phyloP scores from a whole-genome alignment of 2,113 vertebrate genomes.

The Cercocebus atys region DNA sequence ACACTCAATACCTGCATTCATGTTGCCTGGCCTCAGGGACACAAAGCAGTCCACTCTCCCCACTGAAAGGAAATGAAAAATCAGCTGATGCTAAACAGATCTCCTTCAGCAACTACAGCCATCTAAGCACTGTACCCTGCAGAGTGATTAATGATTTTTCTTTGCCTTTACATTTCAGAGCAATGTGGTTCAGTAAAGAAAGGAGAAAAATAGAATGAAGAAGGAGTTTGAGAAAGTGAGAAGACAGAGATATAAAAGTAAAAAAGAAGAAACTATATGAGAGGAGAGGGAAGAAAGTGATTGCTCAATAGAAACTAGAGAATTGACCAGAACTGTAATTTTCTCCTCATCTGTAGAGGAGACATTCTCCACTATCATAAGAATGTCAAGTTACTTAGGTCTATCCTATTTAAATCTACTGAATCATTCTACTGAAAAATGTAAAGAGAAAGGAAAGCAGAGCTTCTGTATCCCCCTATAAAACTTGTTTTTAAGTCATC shows the following conservation, averaged over 20 bases:
- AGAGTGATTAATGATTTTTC: slow-evolving; percentile 86
- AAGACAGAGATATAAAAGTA: background rate
- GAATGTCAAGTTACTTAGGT: background rate
- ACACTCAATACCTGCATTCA: slow-evolving; percentile 84
- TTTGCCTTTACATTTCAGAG: slow-evolving; percentile 80
- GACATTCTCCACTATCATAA: background rate
- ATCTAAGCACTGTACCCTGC: slow-evolving; percentile 84
- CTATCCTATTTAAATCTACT: background rate
- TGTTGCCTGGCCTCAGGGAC: slow-evolving; percentile 80
- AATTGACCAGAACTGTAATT: background rate
- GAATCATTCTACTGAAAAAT: background rate
- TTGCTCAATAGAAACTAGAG: background rate
- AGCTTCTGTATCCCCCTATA: background rate
- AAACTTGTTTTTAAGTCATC: background rate
- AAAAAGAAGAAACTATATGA: background rate
- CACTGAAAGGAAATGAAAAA: slow-evolving; percentile 88
- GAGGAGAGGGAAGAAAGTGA: background rate
- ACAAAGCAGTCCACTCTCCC: slow-evolving; percentile 83
- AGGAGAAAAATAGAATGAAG: slow-evolving; percentile 63
- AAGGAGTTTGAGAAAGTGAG: slow-evolving; percentile 42
- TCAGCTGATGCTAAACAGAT: slow-evolving; percentile 86
- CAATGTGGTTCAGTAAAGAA: slow-evolving; percentile 31
- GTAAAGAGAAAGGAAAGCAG: background rate
- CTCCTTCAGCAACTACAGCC: slow-evolving; percentile 81
- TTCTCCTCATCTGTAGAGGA: background rate